Conservation (phyloP, 2,113 vertebrate genomes). For the Girardinichthys multiradiatus region DNA sequence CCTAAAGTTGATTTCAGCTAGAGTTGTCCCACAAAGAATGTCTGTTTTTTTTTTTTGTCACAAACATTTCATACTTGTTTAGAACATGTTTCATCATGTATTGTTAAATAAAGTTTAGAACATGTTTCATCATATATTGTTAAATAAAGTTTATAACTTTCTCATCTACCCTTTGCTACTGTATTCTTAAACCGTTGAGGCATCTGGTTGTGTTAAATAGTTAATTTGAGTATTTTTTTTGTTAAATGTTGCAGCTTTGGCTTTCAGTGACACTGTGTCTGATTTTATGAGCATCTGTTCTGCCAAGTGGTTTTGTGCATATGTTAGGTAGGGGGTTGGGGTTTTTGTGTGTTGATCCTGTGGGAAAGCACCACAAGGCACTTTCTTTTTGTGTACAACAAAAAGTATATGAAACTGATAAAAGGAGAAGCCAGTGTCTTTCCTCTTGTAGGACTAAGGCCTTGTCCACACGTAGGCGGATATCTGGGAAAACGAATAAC, state of each 20-base stretch:
- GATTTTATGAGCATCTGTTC: slow-evolving; percentile 40
- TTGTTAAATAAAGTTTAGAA: too few species aligned
- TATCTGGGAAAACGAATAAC: too few species aligned
- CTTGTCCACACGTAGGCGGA: too few species aligned
- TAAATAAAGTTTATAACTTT: not conserved
- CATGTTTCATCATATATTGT: too few species aligned
- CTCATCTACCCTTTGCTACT: not conserved
- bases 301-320: slow-evolving; percentile 40
- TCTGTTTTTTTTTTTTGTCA: too few species aligned
- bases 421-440: slow-evolving; percentile 17
- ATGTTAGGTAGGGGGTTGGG: slow-evolving; percentile 20
- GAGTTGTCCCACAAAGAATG: not conserved
- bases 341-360: slow-evolving; percentile 14
- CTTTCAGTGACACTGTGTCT: slow-evolving; percentile 6
- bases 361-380: slow-evolving; percentile 29
- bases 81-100: too few species aligned
- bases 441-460: too few species aligned
- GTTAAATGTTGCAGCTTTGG: slow-evolving; percentile 31
- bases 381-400: slow-evolving; percentile 47
- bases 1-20: slow-evolving; percentile 17
- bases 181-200: slow-evolving; percentile 10
- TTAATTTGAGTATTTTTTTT: slow-evolving; percentile 26
- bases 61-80: too few species aligned
- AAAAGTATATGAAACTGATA: slow-evolving; percentile 42
- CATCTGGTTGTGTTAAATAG: slow-evolving; percentile 23